Percentiles rank a stretch among this genome's conserved stretches.
Conservation (phyloP, 2,113 vertebrate species). For the Jaculus jaculus region DNA sequence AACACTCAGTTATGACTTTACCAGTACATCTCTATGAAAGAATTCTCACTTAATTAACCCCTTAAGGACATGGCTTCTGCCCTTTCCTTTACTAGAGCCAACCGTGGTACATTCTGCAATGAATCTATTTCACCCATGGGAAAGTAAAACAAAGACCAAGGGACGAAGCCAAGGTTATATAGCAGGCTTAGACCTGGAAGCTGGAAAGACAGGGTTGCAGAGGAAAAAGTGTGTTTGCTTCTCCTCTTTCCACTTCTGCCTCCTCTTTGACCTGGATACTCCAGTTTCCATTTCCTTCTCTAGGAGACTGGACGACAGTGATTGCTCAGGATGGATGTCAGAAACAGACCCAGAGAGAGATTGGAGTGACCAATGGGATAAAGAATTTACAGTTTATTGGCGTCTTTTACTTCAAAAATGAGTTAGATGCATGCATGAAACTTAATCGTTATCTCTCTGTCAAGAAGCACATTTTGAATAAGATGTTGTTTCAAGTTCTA, state of each 20-base stretch:
- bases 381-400: neutral
- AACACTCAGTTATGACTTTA: neutral
- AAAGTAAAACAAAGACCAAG: neutral
- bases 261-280: neutral
- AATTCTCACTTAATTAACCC: neutral
- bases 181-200: neutral
- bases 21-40: neutral
- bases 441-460: conserved; percentile 3
- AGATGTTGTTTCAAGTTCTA: neutral
- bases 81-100: neutral
- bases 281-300: neutral
- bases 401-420: neutral
- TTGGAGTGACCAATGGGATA: neutral
- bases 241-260: neutral
- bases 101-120: neutral
- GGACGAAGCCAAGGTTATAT: neutral
- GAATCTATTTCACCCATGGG: neutral
- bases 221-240: neutral
- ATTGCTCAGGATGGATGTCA: neutral
- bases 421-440: neutral
- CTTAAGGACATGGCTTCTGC: neutral
- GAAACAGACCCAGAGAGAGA: neutral
- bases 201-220: too few relatives aligned
- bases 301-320: neutral
- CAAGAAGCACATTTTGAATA: neutral